phyloP scores from a whole-genome alignment of 2,797 vertebrate species.

The Peromyscus attwateri region DNA sequence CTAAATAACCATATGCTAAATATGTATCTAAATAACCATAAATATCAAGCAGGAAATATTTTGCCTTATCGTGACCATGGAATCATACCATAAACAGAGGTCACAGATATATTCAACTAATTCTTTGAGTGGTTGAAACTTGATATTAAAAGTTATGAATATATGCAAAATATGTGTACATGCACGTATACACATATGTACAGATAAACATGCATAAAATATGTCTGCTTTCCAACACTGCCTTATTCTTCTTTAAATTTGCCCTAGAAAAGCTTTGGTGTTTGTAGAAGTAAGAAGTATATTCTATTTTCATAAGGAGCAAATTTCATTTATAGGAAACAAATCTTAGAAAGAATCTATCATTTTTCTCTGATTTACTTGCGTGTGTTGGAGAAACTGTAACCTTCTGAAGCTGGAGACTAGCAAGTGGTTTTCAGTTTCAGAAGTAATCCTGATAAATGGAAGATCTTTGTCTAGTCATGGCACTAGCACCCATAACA shows the following conservation, averaged over 20 bases:
- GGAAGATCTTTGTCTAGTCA: neutral
- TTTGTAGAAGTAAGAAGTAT: neutral
- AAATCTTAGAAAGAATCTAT: slow-evolving; percentile 45
- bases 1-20: no score
- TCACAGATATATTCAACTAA: neutral
- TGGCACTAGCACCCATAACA: neutral
- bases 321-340: slow-evolving; percentile 45
- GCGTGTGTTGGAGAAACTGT: neutral
- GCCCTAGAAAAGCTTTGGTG: neutral
- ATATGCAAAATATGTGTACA: neutral
- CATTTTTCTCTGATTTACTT: slow-evolving; percentile 15
- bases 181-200: neutral
- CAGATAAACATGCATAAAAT: neutral
- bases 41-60: neutral
- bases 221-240: neutral
- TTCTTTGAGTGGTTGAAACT: neutral
- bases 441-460: neutral
- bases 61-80: slow-evolving; percentile 22
- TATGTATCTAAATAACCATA: neutral
- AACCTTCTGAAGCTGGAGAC: neutral
- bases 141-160: neutral
- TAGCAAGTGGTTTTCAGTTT: slow-evolving; percentile 30
- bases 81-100: slow-evolving; percentile 27
- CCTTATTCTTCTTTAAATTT: neutral
- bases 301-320: slow-evolving; percentile 34